Percentiles rank a stretch among this genome's conserved stretches.
These are phyloP conservation scores for Macrosoma leucophasiata DNA, from an alignment of 2,888 invertebrate species.

Conservation along the genomic window DNA sequence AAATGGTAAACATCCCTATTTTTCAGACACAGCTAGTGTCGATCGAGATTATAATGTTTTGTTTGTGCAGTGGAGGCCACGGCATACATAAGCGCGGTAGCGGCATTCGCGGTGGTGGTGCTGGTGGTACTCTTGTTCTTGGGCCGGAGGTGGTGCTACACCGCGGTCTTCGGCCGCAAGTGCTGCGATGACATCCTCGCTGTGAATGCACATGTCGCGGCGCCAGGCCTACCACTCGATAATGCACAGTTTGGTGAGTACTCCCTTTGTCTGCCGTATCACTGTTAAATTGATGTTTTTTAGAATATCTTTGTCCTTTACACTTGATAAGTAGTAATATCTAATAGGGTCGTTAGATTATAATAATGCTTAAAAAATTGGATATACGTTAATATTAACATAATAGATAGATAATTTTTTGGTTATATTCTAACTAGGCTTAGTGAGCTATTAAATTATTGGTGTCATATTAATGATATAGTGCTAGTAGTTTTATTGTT, in stretches of 20 bases:
- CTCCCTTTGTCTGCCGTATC: neutral
- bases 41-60: conserved; percentile 19
- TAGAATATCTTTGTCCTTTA: too few relatives aligned
- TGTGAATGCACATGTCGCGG: conserved; percentile 59
- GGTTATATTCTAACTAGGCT: too few relatives aligned
- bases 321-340: too few relatives aligned
- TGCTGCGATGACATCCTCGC: conserved; percentile 61
- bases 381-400: too few relatives aligned
- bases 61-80: conserved; percentile 85
- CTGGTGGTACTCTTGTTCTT: conserved; percentile 91
- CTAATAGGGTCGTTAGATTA: too few relatives aligned
- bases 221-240: conserved; percentile 50
- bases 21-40: conserved; percentile 14
- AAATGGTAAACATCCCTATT: conserved; percentile 55
- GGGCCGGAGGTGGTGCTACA: conserved; percentile 81
- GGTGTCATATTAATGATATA: too few relatives aligned
- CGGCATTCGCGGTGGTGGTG: conserved; percentile 87
- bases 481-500: too few relatives aligned
- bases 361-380: too few relatives aligned
- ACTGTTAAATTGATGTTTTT: too few relatives aligned
- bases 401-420: too few relatives aligned
- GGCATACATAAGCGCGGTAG: conserved; percentile 91
- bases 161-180: conserved; percentile 54
- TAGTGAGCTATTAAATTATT: too few relatives aligned
- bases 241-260: conserved; percentile 64